Conservation (phyloP, 2,113 vertebrate species). For the Oncorhynchus nerka region DNA sequence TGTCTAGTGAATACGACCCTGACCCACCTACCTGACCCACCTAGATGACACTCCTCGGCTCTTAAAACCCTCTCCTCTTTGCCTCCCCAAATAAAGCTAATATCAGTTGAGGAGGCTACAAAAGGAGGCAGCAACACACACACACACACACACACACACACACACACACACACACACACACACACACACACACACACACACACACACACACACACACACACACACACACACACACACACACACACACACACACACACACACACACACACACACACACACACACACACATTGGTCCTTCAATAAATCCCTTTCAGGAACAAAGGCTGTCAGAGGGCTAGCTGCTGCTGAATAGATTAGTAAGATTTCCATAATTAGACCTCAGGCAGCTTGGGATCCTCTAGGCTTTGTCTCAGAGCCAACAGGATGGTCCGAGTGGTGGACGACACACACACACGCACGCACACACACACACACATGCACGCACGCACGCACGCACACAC, state of each 20-base stretch:
- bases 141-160: not conserved
- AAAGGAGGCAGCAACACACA: conserved; percentile 30
- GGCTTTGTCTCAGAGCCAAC: conserved; percentile 85
- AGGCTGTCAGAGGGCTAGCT: conserved; percentile 69
- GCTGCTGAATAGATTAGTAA: conserved; percentile 93
- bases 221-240: conserved; percentile 18
- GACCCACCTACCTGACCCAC: no score
- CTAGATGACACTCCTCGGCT: no score
- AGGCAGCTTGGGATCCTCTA: conserved; percentile 83
- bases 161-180: no score
- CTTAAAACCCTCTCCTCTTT: conserved; percentile 32
- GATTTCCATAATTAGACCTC: conserved; percentile 97
- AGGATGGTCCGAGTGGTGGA: conserved; percentile 74
- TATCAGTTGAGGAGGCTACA: conserved; percentile 29
- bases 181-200: conserved; percentile 28
- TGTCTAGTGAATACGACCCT: no score
- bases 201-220: no score
- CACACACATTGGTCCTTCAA: conserved; percentile 67
- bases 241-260: no score
- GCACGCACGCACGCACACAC: no score
- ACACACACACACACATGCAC: no score
- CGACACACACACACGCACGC: no score
- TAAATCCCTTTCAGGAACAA: conserved; percentile 76
- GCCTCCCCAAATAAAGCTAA: conserved; percentile 40
- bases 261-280: conserved; percentile 19